Percentiles rank a stretch among this genome's conserved stretches.
Conservation (phyloP, 2,888 invertebrate species). For the Melipona bicolor region DNA sequence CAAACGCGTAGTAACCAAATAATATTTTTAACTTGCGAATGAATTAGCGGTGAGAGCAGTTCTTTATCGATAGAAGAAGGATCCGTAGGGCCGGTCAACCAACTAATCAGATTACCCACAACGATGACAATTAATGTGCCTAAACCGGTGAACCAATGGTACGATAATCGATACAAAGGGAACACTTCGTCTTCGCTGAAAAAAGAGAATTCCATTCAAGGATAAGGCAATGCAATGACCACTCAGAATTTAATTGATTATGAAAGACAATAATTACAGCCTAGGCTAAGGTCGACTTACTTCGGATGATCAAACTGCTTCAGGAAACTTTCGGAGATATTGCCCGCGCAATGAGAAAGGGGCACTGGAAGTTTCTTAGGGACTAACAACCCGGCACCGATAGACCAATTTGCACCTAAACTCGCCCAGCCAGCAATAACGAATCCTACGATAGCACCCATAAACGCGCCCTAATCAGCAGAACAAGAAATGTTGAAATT, state of each 20-base stretch:
- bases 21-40: constrained; percentile 81
- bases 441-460: constrained; percentile 87
- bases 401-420: constrained; percentile 88
- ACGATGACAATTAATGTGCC: constrained; percentile 88
- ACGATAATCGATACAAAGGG: constrained; percentile 91
- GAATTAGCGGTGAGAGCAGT: constrained; percentile 87
- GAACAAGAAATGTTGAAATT: constrained; percentile 37
- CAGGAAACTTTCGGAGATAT: constrained; percentile 77
- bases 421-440: constrained; percentile 87
- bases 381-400: constrained; percentile 86
- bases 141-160: constrained; percentile 92
- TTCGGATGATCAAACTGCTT: constrained; percentile 71
- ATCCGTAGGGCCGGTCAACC: constrained; percentile 86
- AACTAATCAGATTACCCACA: constrained; percentile 89
- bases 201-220: not conserved
- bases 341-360: constrained; percentile 83
- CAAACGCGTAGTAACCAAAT: not conserved
- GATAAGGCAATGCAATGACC: not conserved
- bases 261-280: constrained; percentile 31
- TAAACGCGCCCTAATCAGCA: constrained; percentile 79
- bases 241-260: constrained; percentile 32
- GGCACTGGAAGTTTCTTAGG: constrained; percentile 86
- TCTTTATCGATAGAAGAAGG: constrained; percentile 86
- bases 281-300: constrained; percentile 50
- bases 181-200: constrained; percentile 86